Evolutionary conservation across 2,888 invertebrate genomes (phyloP), one percentile per base, ranked within the genome.

Genomic region (Tridacna crocea): DNA sequence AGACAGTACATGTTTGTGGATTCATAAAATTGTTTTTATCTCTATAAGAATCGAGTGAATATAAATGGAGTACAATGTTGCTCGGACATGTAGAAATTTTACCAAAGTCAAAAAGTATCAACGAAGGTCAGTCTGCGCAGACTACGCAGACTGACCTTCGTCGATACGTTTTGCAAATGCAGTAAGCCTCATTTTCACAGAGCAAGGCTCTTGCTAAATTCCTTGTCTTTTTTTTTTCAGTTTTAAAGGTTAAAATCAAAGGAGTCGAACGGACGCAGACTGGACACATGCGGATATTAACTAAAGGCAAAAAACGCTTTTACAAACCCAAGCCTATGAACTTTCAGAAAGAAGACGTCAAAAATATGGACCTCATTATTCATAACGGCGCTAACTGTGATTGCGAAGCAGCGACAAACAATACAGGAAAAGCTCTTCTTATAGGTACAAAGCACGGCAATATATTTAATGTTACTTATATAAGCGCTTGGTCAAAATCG

Each of bases 361-460:
- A 77, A 51, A 72, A 65, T 36, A 55, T 83, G 22, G 77, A 84
- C 61, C 76, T 85, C 17, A 68, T 83, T 26, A 78, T 82, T 19
- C 63, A 61, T 4, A 77, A 78, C 26, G 86, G 86, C 11, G 80
- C 78, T 11, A 72, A 73, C 0, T 86, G 86, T 76, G 86, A 86
- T 13, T 86, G 86, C 36, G 80, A 83, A 0, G 58, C 72, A 2
- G 79, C 68, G 3, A 66, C 66, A 63, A 68, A 79, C 36, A 60
- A 61, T 17, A 72, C 51, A 0, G 72, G 72, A 24, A 77, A 73
- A 46, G 63, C 75, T 51, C 79, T 86, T n/a, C 58, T 85, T 11
- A 85, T 84, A 83, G 80, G 83, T 22, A 66, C 78, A 10, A 80
- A 80, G 26, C 77, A 63, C 11, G 83, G 82, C 27, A 73, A 70